A percentile compares a stretch with the other conserved stretches of the same genome.
phyloP scores from a whole-genome alignment of 2,113 vertebrate genomes.

The Myiagra hebetior region DNA sequence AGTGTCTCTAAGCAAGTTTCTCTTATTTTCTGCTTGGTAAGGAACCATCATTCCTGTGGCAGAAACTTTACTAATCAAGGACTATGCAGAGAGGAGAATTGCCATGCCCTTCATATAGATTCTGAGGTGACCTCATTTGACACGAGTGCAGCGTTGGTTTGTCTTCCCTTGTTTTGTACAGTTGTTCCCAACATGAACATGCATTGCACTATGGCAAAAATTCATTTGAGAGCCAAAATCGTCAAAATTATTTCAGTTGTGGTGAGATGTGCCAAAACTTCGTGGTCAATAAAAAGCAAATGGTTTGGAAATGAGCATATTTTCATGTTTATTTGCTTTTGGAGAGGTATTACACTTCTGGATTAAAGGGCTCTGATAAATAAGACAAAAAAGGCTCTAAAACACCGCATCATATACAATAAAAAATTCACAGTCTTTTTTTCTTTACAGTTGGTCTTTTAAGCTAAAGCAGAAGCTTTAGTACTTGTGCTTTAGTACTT shows the following conservation, averaged over 20 bases:
- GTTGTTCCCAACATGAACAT: background rate
- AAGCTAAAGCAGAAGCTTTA: background rate
- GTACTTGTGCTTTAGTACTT: too few species aligned
- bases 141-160: background rate
- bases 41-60: background rate
- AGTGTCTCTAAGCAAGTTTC: background rate
- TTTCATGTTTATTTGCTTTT: constrained; percentile 21
- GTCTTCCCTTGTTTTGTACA: background rate
- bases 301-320: background rate
- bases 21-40: background rate
- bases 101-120: background rate
- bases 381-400: background rate
- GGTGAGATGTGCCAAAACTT: background rate
- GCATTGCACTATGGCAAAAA: background rate
- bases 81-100: background rate
- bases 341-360: background rate
- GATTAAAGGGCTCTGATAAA: background rate
- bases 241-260: background rate
- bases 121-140: background rate
- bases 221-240: background rate
- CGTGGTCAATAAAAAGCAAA: constrained; percentile 29
- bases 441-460: background rate
- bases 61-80: background rate
- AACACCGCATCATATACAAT: background rate
- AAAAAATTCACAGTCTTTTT: background rate